Evolutionary conservation across 2,888 invertebrate species (phyloP).

Genomic region (Ophioninae sp.): DNA sequence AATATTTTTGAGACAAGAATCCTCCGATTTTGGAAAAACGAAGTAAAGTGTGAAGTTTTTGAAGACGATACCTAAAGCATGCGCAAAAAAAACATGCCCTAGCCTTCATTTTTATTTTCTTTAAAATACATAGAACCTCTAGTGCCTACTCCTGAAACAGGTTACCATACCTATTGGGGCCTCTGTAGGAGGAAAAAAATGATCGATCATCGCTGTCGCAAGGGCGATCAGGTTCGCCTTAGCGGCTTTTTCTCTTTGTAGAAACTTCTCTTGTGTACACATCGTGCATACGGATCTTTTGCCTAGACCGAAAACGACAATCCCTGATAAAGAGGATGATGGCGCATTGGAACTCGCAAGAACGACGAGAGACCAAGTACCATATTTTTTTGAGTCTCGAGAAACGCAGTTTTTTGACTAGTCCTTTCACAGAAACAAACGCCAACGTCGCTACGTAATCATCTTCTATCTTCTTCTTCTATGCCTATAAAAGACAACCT

Average conservation of each 20-base stretch:
- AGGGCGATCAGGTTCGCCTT: constrained; percentile 56
- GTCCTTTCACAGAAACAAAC: not conserved
- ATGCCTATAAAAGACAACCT: no score
- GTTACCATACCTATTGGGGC: no score
- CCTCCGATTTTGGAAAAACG: no score
- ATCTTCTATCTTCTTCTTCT: no score
- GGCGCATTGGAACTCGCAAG: constrained; percentile 27
- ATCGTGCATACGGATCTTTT: constrained; percentile 26
- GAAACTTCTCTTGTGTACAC: constrained; percentile 1
- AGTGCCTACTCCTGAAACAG: no score
- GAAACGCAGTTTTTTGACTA: constrained; percentile 66
- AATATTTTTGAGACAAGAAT: no score
- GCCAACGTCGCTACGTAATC: not conserved
- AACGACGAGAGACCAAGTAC: not conserved
- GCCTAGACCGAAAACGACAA: not conserved
- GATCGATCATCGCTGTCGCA: constrained; percentile 56
- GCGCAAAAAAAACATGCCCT: no score
- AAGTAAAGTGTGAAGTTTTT: no score
- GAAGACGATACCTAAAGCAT: no score
- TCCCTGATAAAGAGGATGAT: constrained; percentile 2
- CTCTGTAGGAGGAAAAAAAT: constrained; percentile 36
- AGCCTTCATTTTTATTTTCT: no score
- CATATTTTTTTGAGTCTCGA: constrained; percentile 72
- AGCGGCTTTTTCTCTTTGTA: constrained; percentile 24
- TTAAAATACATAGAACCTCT: no score